Evolutionary conservation across 2,113 vertebrate species (phyloP), one percentile per base, ranked within the genome.

Genomic region (Microtus pennsylvanicus): DNA sequence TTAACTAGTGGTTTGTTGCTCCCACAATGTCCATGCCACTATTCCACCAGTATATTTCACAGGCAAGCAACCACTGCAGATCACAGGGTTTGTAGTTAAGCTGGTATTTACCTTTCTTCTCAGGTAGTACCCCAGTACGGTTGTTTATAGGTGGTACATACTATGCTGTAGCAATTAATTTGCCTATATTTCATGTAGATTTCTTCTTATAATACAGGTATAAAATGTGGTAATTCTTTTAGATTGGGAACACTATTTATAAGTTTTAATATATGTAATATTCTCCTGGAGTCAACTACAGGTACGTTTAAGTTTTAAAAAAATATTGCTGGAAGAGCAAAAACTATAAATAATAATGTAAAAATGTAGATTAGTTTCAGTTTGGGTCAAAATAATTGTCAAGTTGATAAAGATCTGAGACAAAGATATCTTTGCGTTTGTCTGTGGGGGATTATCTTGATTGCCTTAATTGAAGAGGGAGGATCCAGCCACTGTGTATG

Each of bases 41-140:
- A 80, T 35, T 21, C 9, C 5, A 81, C 19, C 30, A 24, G 78
- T 8, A 58, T n/a, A 81, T n/a, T 10, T 55, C n/a, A 81, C 22
- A 81, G 11, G 21, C 2, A 55, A 12, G 10, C 35, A 11, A 81
- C 50, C 35, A n/a, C 5, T 78, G 10, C 9, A 55, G 10, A 22
- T 22, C 19, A 11, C 19, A 55, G 10, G 19, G 2, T 22, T 22
- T 21, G 21, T n/a, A 50, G 4, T 10, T 55, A 5, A 2, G 21
- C 16, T 81, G 50, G 2, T 22, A 55, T 21, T n/a, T 81, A 7
- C 50, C 78, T 22, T 55, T 58, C 4, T 55, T 33, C 7, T 9
- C 2, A 55, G 50, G 19, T 24, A 58, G 19, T 55, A 35, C 5
- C 0, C 17, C 5, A 22, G 8, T 2, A 21, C 19, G 12, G 0